Base-by-base conservation (phyloP, 2,113 vertebrate species). In the Thomomys bottae region DNA sequence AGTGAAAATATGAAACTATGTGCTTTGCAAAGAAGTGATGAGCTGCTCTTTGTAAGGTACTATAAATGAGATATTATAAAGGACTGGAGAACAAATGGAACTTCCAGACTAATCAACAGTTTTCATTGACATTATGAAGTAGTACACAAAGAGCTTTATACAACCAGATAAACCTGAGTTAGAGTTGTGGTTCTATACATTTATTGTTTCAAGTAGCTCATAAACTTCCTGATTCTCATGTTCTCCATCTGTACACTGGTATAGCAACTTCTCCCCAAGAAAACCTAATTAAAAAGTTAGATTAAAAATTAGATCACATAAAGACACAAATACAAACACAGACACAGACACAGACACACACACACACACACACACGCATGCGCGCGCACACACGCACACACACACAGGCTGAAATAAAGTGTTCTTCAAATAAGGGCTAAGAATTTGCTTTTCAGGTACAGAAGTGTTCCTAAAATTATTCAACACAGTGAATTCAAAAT, bases 381-480 rank as follows among this genome's bases (percentile, higher is more conserved):
- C n/a, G n/a, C n/a, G n/a, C n/a, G n/a, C 49, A 54, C 49, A 54
- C 49, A 54, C 49, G 15, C 49, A 54, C 49, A 54, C 49, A 54
- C 49, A 54, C 49, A 54, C 49, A 54, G 5, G 0, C 6, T 49
- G 20, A 63, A 77, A 89, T n/a, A 70, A 1, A 57, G 54, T 4
- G 6, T 45, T 89, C 34, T 71, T 90, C 14, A 42, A 54, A 28
- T 40, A 32, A 94, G 23, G 42, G 14, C 7, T 70, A 32, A 66
- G n/a, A 42, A 18, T 14, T 71, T 49, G 36, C 40, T 84, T 3
- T 15, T 80, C 30, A 87, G 77, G 80, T 20, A 59, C 11, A 38
- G 64, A 89, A 63, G 34, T 21, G 75, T 87, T 87, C 76, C 38
- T 75, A 87, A 89, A 93, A 87, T 67, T 42, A 89, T 82, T 73